Percentiles rank a stretch among this genome's conserved stretches.
These are phyloP conservation scores for Enteromius anoplus DNA, from an alignment of 2,797 vertebrate genomes.

Conservation along the genomic window DNA sequence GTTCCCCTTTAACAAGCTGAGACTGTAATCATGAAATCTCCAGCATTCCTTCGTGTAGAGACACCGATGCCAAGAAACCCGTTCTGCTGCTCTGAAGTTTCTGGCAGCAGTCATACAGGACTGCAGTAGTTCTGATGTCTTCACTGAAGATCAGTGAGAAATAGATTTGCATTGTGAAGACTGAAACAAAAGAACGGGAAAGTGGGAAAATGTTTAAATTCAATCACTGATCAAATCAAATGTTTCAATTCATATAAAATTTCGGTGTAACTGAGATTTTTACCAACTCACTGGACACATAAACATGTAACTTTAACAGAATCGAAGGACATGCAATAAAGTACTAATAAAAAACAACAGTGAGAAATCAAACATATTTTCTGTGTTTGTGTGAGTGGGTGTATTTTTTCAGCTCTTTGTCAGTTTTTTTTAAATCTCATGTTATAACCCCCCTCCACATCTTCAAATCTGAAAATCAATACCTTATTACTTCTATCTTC, in stretches of 20 bases:
- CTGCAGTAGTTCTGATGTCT: conserved; percentile 5
- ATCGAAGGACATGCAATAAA: not conserved
- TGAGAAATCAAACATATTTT: conserved; percentile 1
- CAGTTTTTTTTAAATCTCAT: conserved; percentile 33
- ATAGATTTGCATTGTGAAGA: not conserved
- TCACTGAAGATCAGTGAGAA: not conserved
- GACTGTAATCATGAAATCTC: not conserved
- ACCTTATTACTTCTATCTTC: conserved; percentile 39
- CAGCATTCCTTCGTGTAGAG: not conserved
- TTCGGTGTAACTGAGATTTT: not conserved
- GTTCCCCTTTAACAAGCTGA: not conserved
- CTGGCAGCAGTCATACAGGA: not conserved
- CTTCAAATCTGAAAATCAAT: conserved; percentile 44
- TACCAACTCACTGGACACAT: not conserved
- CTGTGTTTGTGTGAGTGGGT: not conserved
- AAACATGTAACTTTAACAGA: not conserved
- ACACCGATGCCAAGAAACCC: not conserved
- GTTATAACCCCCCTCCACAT: conserved; percentile 37
- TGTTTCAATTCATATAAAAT: not conserved
- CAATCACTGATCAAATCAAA: not conserved
- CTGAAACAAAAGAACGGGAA: not conserved
- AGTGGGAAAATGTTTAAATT: not conserved
- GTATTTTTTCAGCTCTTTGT: conserved; percentile 45
- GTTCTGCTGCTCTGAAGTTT: not conserved
- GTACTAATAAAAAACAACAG: not conserved